Percentiles rank a stretch among this genome's conserved stretches.
phyloP scores from a whole-genome alignment of 2,888 invertebrate genomes.

The Alloplasta piceator region DNA sequence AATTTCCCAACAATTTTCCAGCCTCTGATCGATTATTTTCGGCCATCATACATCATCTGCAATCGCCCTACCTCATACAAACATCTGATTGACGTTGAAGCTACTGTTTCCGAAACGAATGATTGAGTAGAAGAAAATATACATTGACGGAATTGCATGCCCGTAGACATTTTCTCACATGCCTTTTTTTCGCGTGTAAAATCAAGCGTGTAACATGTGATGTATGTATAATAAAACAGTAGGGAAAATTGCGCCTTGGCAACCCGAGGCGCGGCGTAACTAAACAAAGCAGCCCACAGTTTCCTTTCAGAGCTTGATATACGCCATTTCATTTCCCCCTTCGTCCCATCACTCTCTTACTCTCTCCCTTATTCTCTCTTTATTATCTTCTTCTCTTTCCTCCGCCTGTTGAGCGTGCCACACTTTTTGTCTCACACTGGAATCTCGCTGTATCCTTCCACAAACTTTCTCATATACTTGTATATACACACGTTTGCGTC shows the following conservation, averaged over 20 bases:
- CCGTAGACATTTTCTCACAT: constrained; percentile 31
- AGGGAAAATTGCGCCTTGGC: constrained; percentile 58
- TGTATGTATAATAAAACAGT: constrained; percentile 30
- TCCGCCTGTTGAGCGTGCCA: constrained; percentile 45
- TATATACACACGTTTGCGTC: constrained; percentile 2
- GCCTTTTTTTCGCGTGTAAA: constrained; percentile 31
- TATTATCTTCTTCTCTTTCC: constrained; percentile 38
- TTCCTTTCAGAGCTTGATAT: constrained; percentile 64
- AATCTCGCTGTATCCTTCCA: constrained; percentile 40
- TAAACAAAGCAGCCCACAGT: constrained; percentile 70
- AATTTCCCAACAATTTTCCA: too few species aligned
- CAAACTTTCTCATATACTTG: constrained; percentile 13
- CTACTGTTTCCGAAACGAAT: too few species aligned
- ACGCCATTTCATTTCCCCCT: constrained; percentile 56
- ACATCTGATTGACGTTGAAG: too few species aligned
- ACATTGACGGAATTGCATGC: neutral
- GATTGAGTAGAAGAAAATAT: neutral
- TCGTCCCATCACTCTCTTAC: constrained; percentile 29
- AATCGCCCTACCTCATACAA: too few species aligned
- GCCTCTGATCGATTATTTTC: too few species aligned
- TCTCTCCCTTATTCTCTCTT: constrained; percentile 27
- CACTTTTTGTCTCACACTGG: constrained; percentile 45
- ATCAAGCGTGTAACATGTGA: constrained; percentile 13
- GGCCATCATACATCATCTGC: too few species aligned
- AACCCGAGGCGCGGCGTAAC: constrained; percentile 66